Percentiles rank a stretch among this genome's conserved stretches.
These are phyloP conservation scores for Tolypeutes matacus DNA, from an alignment of 2,797 vertebrate species.

Conservation along the genomic window DNA sequence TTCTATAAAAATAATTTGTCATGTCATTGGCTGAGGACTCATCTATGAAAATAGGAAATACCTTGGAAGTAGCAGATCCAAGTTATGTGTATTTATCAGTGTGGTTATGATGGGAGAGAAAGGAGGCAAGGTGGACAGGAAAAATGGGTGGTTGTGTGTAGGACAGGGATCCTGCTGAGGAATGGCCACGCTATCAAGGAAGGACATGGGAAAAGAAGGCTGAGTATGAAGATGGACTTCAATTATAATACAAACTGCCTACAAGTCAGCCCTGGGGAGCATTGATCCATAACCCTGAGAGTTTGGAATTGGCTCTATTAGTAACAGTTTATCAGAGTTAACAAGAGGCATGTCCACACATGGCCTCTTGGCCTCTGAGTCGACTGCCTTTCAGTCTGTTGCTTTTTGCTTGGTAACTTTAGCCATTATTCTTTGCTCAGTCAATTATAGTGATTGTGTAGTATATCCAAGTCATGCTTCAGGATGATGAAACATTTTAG, in stretches of 20 bases:
- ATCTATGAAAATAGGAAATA: not conserved
- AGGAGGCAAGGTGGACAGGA: not conserved
- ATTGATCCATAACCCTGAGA: not conserved
- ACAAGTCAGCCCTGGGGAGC: not conserved
- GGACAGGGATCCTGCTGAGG: not conserved
- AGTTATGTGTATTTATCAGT: not conserved
- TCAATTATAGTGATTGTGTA: constrained; percentile 12
- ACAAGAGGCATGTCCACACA: not conserved
- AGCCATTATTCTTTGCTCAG: constrained; percentile 23
- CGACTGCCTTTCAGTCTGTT: constrained; percentile 35
- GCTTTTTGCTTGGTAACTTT: constrained; percentile 50
- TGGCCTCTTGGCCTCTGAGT: not conserved
- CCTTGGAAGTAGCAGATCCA: not conserved
- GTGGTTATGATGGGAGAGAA: not conserved
- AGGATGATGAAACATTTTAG: constrained; percentile 27
- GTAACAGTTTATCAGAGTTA: constrained; percentile 6
- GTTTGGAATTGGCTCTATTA: not conserved
- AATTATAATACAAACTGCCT: not conserved
- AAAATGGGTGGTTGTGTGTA: not conserved
- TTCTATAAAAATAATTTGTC: constrained; percentile 58
- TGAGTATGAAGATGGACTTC: not conserved
- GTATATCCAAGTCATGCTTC: not conserved
- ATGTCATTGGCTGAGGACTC: not conserved
- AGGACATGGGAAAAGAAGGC: constrained; percentile 21
- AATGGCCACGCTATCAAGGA: not conserved